Evolutionary conservation across 2,888 invertebrate species (phyloP).

Genomic region (Deilephila porcellus): DNA sequence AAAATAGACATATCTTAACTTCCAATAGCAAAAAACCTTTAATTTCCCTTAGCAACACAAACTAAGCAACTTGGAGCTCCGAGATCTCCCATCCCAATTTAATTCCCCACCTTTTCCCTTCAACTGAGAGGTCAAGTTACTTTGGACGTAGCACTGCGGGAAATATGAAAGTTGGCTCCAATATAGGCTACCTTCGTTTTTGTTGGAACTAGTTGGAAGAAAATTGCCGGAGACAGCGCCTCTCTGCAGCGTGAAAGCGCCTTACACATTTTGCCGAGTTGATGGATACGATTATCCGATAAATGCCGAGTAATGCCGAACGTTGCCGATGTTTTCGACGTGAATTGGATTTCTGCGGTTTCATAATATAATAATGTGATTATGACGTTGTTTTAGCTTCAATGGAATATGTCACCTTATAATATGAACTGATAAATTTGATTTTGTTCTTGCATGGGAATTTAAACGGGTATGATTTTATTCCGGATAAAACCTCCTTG

Average conservation of each 20-base stretch:
- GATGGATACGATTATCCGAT: slow-evolving; percentile 52
- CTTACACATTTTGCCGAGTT: slow-evolving; percentile 43
- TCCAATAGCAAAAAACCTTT: slow-evolving; percentile 45
- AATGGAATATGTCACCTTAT: not conserved
- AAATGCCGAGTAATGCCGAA: slow-evolving; percentile 36
- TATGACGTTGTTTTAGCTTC: not conserved
- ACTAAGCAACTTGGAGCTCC: slow-evolving; percentile 35
- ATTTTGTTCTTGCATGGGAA: no score
- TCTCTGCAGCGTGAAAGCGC: slow-evolving; percentile 38
- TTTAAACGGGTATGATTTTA: no score
- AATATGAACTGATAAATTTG: no score
- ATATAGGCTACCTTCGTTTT: slow-evolving; percentile 53
- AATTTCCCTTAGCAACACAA: slow-evolving; percentile 49
- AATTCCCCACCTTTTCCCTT: not conserved
- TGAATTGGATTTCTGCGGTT: not conserved
- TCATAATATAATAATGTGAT: not conserved
- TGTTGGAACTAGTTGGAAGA: slow-evolving; percentile 46
- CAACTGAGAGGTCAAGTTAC: slow-evolving; percentile 30
- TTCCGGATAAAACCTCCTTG: no score
- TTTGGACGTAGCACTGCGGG: slow-evolving; percentile 47
- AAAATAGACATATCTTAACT: not conserved
- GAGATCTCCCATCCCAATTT: not conserved
- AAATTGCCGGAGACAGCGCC: slow-evolving; percentile 53
- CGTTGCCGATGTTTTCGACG: not conserved
- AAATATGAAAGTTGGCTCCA: slow-evolving; percentile 57